Evolutionary conservation across 2,797 vertebrate species (phyloP).

Genomic region (Danio kyathit): DNA sequence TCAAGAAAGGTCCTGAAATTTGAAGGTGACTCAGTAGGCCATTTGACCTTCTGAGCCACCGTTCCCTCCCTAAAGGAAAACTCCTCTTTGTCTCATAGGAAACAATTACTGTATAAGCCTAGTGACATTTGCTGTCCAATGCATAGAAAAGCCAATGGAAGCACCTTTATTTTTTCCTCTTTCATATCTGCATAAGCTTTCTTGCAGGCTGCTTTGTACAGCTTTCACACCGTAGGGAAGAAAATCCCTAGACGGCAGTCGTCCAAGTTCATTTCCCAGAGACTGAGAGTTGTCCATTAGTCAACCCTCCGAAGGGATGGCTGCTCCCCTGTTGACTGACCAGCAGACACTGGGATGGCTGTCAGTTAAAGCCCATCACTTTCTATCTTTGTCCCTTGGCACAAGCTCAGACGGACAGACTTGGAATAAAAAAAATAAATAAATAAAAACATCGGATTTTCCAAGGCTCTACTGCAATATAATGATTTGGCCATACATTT

Average conservation of each 20-base stretch:
- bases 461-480: neutral
- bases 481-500: slow-evolving; percentile 10
- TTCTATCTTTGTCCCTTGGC: neutral
- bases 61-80: slow-evolving; percentile 1
- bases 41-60: slow-evolving; percentile 18
- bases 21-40: slow-evolving; percentile 8
- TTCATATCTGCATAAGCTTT: slow-evolving; percentile 17
- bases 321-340: slow-evolving; percentile 9
- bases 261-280: slow-evolving; percentile 24
- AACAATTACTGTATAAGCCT: slow-evolving; percentile 29
- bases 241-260: slow-evolving; percentile 8
- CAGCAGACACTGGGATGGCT: slow-evolving; percentile 5
- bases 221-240: neutral
- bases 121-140: slow-evolving; percentile 6
- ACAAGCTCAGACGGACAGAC: neutral
- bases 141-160: neutral
- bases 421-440: neutral
- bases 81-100: slow-evolving; percentile 13
- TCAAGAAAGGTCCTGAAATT: slow-evolving; percentile 1
- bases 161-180: slow-evolving; percentile 3
- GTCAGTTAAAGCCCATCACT: slow-evolving; percentile 14
- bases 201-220: slow-evolving; percentile 18
- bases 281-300: slow-evolving; percentile 17
- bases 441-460: neutral
- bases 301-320: neutral